These are phyloP conservation scores for Peucedramus taeniatus DNA, from an alignment of 2,113 vertebrate genomes.

Conservation along the genomic window DNA sequence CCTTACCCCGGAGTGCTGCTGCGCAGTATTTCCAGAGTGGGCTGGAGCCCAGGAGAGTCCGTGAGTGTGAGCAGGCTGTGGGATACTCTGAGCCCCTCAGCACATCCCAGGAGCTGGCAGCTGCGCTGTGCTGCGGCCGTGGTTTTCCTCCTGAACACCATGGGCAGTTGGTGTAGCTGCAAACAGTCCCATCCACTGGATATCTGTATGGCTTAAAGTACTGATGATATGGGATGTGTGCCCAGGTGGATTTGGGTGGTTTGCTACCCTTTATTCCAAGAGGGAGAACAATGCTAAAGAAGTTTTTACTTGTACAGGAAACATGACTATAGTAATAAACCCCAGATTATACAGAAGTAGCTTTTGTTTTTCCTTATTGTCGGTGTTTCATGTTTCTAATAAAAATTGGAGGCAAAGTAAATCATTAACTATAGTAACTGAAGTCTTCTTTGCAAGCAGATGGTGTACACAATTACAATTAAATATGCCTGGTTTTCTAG, in stretches of 20 bases:
- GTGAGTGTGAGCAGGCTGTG: not conserved
- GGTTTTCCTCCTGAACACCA: not conserved
- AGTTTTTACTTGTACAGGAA: not conserved
- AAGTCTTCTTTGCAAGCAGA: not conserved
- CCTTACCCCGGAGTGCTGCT: not conserved
- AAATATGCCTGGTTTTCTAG: not conserved
- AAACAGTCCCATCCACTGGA: not conserved
- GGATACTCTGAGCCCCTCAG: rapidly evolving
- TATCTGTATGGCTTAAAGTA: not conserved
- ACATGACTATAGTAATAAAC: not conserved
- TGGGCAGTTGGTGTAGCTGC: not conserved
- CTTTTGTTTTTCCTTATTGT: not conserved
- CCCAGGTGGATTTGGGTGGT: not conserved
- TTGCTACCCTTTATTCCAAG: not conserved
- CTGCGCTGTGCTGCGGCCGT: rapidly evolving
- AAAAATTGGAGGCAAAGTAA: not conserved
- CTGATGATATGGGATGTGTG: not conserved
- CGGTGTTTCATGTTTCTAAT: not conserved
- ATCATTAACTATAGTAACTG: conserved; percentile 2
- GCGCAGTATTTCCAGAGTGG: not conserved
- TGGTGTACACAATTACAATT: not conserved
- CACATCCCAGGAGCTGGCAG: not conserved
- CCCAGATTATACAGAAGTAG: not conserved
- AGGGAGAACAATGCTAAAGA: not conserved
- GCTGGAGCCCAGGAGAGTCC: not conserved